Percentiles rank a stretch among this genome's conserved stretches.
phyloP scores from a whole-genome alignment of 2,888 invertebrate genomes.

The Spialia ferax region DNA sequence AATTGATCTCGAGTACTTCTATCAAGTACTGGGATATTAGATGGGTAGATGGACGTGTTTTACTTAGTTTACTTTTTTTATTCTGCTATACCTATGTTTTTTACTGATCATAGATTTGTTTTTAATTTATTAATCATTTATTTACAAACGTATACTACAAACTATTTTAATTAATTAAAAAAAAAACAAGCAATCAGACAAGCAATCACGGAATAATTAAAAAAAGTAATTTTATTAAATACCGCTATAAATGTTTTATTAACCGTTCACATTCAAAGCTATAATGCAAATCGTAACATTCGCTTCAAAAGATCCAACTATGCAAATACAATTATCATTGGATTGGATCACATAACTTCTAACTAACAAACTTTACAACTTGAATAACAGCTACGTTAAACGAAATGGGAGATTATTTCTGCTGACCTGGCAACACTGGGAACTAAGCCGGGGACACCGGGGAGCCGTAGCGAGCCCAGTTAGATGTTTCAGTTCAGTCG shows the following conservation, averaged over 20 bases:
- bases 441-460: slow-evolving; percentile 63
- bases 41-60: too few relatives aligned
- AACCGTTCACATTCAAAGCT: background rate
- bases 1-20: too few relatives aligned
- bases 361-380: slow-evolving; percentile 28
- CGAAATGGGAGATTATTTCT: slow-evolving; percentile 51
- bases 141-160: too few relatives aligned
- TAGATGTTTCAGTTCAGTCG: slow-evolving; percentile 66
- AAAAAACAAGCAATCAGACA: too few relatives aligned
- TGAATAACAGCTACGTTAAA: slow-evolving; percentile 14
- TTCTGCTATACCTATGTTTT: too few relatives aligned
- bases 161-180: too few relatives aligned
- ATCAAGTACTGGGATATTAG: too few relatives aligned
- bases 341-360: slow-evolving; percentile 22
- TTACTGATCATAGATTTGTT: too few relatives aligned
- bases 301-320: slow-evolving; percentile 9
- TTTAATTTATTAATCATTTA: too few relatives aligned
- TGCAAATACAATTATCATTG: slow-evolving; percentile 23
- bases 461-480: slow-evolving; percentile 50
- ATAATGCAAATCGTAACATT: slow-evolving; percentile 28
- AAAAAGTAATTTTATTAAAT: too few relatives aligned
- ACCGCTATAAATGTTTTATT: background rate
- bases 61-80: too few relatives aligned
- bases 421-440: slow-evolving; percentile 61
- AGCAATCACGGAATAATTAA: too few relatives aligned